Evolutionary conservation across 2,888 invertebrate genomes (phyloP).

Genomic region (Eudasyphora cyanicolor): DNA sequence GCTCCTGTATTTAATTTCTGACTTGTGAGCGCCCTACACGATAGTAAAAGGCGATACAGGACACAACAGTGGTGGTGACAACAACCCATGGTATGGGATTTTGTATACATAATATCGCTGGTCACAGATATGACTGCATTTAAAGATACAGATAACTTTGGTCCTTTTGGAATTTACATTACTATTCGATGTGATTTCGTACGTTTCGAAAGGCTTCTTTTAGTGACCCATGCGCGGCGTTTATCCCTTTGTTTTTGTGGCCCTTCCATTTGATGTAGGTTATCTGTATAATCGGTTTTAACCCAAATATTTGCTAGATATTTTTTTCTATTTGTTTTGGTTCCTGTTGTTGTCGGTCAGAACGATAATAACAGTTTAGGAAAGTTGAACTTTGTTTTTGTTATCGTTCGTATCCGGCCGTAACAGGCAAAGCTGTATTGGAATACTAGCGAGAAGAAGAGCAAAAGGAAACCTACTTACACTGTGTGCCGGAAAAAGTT

Average conservation of each 20-base stretch:
- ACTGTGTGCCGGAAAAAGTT: neutral
- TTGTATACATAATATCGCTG: no score
- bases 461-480: neutral
- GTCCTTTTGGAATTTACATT: no score
- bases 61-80: neutral
- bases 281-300: neutral
- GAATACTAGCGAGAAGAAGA: neutral
- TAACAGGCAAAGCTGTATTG: neutral
- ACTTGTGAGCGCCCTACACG: neutral
- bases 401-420: slow-evolving; percentile 7
- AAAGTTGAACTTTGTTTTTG: slow-evolving; percentile 15
- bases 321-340: neutral
- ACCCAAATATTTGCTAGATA: neutral
- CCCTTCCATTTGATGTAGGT: neutral
- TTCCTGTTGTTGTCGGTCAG: slow-evolving; percentile 26
- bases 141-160: no score
- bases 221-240: no score
- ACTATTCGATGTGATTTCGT: no score
- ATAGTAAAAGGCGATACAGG: neutral
- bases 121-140: no score
- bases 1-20: neutral
- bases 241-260: neutral
- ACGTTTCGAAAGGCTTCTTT: no score
- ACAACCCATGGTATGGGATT: neutral
- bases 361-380: slow-evolving; percentile 38